A percentile compares a stretch with the other conserved stretches of the same genome.
phyloP scores from a whole-genome alignment of 2,797 vertebrate species.

The Dryobates pubescens region DNA sequence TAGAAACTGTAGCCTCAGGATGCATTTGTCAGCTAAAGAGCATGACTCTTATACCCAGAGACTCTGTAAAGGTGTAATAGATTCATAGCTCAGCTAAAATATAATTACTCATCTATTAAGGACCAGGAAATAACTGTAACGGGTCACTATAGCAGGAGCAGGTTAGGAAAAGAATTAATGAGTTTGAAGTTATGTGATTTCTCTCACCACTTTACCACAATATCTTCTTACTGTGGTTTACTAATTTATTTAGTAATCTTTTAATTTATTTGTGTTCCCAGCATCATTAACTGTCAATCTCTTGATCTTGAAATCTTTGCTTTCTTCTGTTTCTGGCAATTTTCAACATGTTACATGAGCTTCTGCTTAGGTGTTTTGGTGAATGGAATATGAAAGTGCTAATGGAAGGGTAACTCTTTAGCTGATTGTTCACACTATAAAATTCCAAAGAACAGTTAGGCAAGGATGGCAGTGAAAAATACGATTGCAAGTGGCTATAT shows the following conservation, averaged over 20 bases:
- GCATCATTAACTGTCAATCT: background rate
- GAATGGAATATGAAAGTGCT: background rate
- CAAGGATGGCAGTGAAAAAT: background rate
- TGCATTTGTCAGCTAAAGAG: conserved; percentile 14
- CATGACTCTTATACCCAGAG: conserved; percentile 5
- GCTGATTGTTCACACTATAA: background rate
- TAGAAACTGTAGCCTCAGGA: background rate
- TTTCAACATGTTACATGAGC: background rate
- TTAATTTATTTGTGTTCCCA: background rate
- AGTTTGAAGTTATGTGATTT: background rate
- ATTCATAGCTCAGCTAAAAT: conserved; percentile 5
- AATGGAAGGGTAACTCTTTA: conserved; percentile 14
- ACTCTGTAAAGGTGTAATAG: conserved; percentile 7
- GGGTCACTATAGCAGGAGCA: background rate
- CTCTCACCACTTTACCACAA: background rate
- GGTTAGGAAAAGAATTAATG: background rate
- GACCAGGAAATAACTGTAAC: background rate
- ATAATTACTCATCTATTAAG: conserved; percentile 38
- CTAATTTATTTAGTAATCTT: background rate
- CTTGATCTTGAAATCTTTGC: background rate
- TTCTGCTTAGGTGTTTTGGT: background rate
- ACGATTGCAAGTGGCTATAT: background rate
- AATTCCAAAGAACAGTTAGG: conserved; percentile 15
- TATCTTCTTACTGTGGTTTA: background rate
- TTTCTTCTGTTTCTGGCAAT: conserved; percentile 8